Evolutionary conservation across 35 echinoderm and acorn worm genomes (phyloP), one percentile per base, ranked within the genome.

Genomic region (Patiria miniata): DNA sequence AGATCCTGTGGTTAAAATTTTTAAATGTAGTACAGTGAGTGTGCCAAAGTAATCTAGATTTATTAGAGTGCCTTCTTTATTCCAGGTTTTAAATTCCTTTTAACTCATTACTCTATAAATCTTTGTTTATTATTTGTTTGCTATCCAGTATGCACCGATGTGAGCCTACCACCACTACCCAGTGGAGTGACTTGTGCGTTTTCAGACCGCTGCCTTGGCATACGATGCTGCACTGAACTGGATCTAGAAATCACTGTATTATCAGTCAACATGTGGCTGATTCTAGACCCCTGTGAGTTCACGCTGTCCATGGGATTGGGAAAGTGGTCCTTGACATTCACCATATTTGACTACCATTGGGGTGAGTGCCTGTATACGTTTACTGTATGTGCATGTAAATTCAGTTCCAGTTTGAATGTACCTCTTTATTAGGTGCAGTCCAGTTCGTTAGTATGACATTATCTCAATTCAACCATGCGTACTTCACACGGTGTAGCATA

Each of bases 301-400:
- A 23, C 57, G 0, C 10, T 84, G 7, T 84, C 82, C 2, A 60
- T 84, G 19, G 82, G 82, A 2, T 60, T 84, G 34, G 82, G 82
- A 37, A 33, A 84, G 30, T 84, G 82, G 82, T 84, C 82, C 0
- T 17, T 84, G 8, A 60, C 18, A 4, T 37, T 37, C 36, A 58
- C 36, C 18, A 17, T 84, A 33, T 84, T 84, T 19, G 52, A 84
- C 15, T 84, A 84, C 32, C 82, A 84, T 30, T 84, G 82, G 82
- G 82, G 82, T 84, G 22, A 84, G 82, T 84, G 39, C 22, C 4
- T 47, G 4, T n/a, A n/a, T n/a, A n/a, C n/a, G n/a, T n/a, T n/a
- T n/a, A n/a, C n/a, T 6, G 4, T 47, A 47, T 47, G n/a, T n/a
- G n/a, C n/a, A n/a, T n/a, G n/a, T n/a, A n/a, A n/a, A n/a, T n/a